A percentile compares a stretch with the other conserved stretches of the same genome.
phyloP scores from a whole-genome alignment of 2,888 invertebrate genomes.

The Scaptomyza caliginosa region DNA sequence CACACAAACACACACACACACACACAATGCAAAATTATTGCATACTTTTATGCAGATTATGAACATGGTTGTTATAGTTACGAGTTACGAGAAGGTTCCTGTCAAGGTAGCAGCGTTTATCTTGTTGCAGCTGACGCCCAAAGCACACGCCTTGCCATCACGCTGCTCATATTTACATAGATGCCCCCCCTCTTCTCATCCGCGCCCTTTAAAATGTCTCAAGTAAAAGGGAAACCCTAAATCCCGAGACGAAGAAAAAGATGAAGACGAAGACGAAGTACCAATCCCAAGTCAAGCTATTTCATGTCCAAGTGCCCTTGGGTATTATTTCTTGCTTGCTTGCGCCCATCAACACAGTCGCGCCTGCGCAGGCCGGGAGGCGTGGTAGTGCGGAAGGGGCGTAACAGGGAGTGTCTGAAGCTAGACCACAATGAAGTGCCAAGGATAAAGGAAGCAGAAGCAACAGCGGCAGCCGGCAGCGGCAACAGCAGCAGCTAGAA shows the following conservation, averaged over 20 bases:
- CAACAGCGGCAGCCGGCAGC: background rate
- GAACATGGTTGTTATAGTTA: slow-evolving; percentile 55
- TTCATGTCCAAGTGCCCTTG: slow-evolving; percentile 1
- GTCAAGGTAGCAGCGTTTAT: slow-evolving; percentile 43
- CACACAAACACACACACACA: slow-evolving; percentile 15
- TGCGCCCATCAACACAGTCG: slow-evolving; percentile 28
- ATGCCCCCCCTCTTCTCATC: background rate
- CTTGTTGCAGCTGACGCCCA: slow-evolving; percentile 58
- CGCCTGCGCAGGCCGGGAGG: slow-evolving; percentile 58
- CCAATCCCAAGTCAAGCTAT: slow-evolving; percentile 6
- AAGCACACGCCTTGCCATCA: slow-evolving; percentile 9
- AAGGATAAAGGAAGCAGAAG: slow-evolving; percentile 25
- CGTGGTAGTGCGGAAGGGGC: background rate
- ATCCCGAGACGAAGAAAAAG: background rate
- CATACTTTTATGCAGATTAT: slow-evolving; percentile 73
- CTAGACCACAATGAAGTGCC: slow-evolving; percentile 11
- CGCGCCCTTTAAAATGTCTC: background rate
- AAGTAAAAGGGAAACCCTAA: slow-evolving; percentile 13
- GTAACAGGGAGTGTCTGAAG: background rate
- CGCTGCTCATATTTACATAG: slow-evolving; percentile 49
- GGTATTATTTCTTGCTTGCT: background rate
- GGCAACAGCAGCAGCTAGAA: slow-evolving; percentile 6
- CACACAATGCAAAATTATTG: slow-evolving; percentile 47
- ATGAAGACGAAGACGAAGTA: background rate
- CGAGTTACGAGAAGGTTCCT: slow-evolving; percentile 21